Evolutionary conservation across 2,888 invertebrate species (phyloP), one percentile per base, ranked within the genome.

Genomic region (Caenorhabditis drosophilae): DNA sequence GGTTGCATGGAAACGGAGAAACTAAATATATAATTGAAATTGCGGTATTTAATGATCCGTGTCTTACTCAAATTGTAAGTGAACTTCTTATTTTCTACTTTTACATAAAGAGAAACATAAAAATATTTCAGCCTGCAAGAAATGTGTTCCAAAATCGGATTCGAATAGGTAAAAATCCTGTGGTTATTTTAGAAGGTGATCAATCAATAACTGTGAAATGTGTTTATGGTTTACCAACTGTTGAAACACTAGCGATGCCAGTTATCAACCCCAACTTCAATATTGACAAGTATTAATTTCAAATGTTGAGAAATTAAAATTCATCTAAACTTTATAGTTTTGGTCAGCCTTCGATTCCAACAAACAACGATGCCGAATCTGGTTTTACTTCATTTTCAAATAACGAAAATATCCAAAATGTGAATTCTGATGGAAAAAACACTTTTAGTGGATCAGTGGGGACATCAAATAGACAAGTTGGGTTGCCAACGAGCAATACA

Each of bases 141-240:
- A 79, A 81, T 23, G 75, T 79, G 6, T 83, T 83, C 62, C 79
- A 83, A 67, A 83, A 83, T 52, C 72, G 80, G 1, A 70, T 83
- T 18, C 52, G 82, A 31, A 80, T 83, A 26, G 81, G 81, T 7
- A 73, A 78, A 46, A 79, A 80, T 56, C 83, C 82, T 7, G 70
- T 72, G 2, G 72, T 83, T 11, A 82, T 83, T 22, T 64, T 83
- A n/a, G 73, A 76, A 40, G 73, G 73, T 18, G 77, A 77, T 46
- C 72, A 75, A 40, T 63, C 72, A 0, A 42, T 79, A 7, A 73
- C 71, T 9, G 75, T 79, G 0, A 74, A 75, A 41, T 79, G 78
- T 55, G 67, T 75, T 47, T 79, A 79, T 54, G 77, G 76, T 1
- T 56, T 75, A 4, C 82, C 83, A 7, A 77, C 79, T 23, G 74